Base-by-base conservation (phyloP, 2,888 invertebrate species). In the Xanthia icteritia region DNA sequence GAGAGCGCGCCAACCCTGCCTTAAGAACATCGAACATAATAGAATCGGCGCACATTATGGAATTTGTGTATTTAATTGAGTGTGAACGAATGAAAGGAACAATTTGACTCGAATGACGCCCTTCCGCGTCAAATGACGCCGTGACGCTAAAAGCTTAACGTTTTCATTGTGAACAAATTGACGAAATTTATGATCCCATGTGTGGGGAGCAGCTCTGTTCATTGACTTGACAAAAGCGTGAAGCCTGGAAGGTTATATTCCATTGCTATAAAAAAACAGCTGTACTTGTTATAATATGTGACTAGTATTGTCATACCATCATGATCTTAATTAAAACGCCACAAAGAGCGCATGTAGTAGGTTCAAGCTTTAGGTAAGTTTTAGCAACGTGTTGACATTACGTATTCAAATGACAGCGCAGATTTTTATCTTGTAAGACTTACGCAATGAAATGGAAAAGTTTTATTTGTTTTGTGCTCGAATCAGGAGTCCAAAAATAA, bases 41-140 rank as follows among this genome's bases (percentile, higher is more conserved):
- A 84, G 75, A 69, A 76, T 75, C 81, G 74, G 27, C 70, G 73
- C 70, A 84, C 81, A 86, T 86, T 88, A 89, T 83, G 87, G 87
- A 93, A 94, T 94, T 92, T 91, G 90, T 91, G 90, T 89, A 93
- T 93, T 91, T 93, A 94, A 94, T 94, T 93, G 94, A 93, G 94
- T 92, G 94, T 93, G 91, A 94, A 92, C 86, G 89, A 84, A 89
- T 91, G 89, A 92, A 91, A 85, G 90, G 91, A 89, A 90, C 91
- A 88, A 92, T 92, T 92, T 90, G 86, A 86, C 83, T 87, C 84
- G 85, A 90, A 91, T 91, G 89, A 89, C 82, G 88, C 89, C 88
- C 85, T 87, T 87, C 81, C 88, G 84, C 72, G 87, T 87, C 89
- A 88, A 86, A 88, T 89, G 88, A 86, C 89, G 83, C 81, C 78